These are phyloP conservation scores for Lepidochrysops patricia DNA, from an alignment of 2,888 invertebrate genomes.

Conservation along the genomic window DNA sequence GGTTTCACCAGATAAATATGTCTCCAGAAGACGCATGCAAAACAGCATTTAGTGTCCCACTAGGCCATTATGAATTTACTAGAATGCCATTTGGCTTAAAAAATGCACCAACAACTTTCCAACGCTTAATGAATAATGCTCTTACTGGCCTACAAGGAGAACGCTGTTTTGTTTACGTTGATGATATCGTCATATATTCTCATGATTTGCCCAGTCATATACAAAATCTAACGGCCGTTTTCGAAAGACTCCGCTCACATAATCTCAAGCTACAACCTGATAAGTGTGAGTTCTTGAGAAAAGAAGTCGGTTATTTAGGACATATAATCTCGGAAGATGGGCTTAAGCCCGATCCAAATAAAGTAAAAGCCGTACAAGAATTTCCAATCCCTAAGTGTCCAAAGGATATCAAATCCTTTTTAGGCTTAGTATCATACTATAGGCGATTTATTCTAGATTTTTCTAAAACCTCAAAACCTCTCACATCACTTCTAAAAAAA, in stretches of 20 bases:
- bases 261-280: slow-evolving; percentile 29
- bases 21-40: background rate
- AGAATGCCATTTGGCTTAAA: no score
- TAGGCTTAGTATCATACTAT: slow-evolving; percentile 42
- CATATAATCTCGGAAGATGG: slow-evolving; percentile 27
- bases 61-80: background rate
- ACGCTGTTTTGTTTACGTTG: no score
- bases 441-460: slow-evolving; percentile 39
- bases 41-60: slow-evolving; percentile 3
- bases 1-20: background rate
- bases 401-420: no score
- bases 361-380: slow-evolving; percentile 17
- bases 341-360: slow-evolving; percentile 30
- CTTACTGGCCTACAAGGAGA: no score
- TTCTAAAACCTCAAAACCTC: slow-evolving; percentile 29
- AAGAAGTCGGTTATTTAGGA: slow-evolving; percentile 40
- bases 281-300: slow-evolving; percentile 36
- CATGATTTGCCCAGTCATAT: slow-evolving; percentile 32
- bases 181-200: no score
- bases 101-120: no score
- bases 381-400: slow-evolving; percentile 23
- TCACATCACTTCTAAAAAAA: slow-evolving; percentile 26
- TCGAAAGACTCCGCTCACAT: slow-evolving; percentile 27
- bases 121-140: no score
- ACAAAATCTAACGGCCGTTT: slow-evolving; percentile 30